Conservation (phyloP, 2,888 invertebrate species). For the Lochmaea capreae region DNA sequence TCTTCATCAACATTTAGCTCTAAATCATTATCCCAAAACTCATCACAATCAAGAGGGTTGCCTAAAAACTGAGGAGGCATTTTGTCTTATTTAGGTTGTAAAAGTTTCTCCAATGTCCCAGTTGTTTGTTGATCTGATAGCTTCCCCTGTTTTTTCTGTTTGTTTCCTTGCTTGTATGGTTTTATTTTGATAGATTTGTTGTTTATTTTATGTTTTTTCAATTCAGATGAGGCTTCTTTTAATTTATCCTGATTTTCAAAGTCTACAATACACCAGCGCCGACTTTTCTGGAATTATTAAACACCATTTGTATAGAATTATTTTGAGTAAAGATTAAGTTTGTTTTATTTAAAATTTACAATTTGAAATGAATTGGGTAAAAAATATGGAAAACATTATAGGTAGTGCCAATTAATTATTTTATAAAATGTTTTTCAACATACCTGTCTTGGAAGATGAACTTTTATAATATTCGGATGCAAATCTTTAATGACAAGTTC, state of each 20-base stretch:
- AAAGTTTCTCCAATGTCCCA: constrained; percentile 37
- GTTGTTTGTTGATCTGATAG: constrained; percentile 26
- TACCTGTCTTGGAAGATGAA: constrained; percentile 58
- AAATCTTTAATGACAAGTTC: constrained; percentile 56
- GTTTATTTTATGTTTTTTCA: constrained; percentile 52
- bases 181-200: constrained; percentile 51
- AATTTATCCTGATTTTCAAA: constrained; percentile 50
- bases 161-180: constrained; percentile 33
- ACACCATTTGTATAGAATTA: no score
- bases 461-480: constrained; percentile 57
- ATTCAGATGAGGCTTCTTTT: constrained; percentile 44
- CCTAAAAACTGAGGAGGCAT: constrained; percentile 51
- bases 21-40: constrained; percentile 43
- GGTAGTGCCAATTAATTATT: no score
- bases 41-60: constrained; percentile 49
- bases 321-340: no score
- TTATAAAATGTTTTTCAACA: no score
- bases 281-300: constrained; percentile 52
- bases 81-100: constrained; percentile 40
- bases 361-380: no score
- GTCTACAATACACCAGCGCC: constrained; percentile 56
- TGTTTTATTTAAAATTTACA: no score
- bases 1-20: constrained; percentile 39
- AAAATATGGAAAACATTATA: no score
- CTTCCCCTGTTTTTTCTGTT: constrained; percentile 19